Evolutionary conservation across 2,888 invertebrate species (phyloP).

Genomic region (Zygogramma bicolorata): DNA sequence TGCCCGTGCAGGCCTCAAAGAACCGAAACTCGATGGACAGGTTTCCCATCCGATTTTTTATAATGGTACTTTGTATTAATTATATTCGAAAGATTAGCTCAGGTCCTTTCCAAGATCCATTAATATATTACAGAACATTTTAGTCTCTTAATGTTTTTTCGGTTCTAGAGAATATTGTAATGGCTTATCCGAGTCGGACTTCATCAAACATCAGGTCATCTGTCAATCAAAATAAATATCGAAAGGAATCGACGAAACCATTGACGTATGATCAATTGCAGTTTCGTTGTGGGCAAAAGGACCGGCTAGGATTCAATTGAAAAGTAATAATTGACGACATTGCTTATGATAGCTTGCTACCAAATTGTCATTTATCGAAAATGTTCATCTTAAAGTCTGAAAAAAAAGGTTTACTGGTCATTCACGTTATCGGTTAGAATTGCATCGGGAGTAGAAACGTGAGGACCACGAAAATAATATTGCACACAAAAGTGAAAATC

Average conservation of each 20-base stretch:
- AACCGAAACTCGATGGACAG: conserved; percentile 35
- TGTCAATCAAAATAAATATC: conserved; percentile 13
- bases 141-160: conserved; percentile 16
- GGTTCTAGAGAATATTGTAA: conserved; percentile 10
- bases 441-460: too few relatives aligned
- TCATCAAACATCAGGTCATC: conserved; percentile 11
- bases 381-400: too few relatives aligned
- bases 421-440: too few relatives aligned
- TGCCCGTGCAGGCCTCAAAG: conserved; percentile 20
- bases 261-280: neutral
- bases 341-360: too few relatives aligned
- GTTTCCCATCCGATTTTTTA: conserved; percentile 38
- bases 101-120: conserved; percentile 30
- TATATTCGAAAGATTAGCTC: conserved; percentile 36
- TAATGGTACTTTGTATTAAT: conserved; percentile 41
- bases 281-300: neutral
- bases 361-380: too few relatives aligned
- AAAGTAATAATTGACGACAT: too few relatives aligned
- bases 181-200: neutral
- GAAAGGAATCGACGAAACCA: neutral
- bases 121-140: conserved; percentile 33
- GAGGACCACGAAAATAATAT: too few relatives aligned
- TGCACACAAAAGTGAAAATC: too few relatives aligned
- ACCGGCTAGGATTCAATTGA: too few relatives aligned
- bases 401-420: too few relatives aligned